Evolutionary conservation across 2,797 vertebrate genomes (phyloP).

Genomic region (Enteromius trimaculatus): DNA sequence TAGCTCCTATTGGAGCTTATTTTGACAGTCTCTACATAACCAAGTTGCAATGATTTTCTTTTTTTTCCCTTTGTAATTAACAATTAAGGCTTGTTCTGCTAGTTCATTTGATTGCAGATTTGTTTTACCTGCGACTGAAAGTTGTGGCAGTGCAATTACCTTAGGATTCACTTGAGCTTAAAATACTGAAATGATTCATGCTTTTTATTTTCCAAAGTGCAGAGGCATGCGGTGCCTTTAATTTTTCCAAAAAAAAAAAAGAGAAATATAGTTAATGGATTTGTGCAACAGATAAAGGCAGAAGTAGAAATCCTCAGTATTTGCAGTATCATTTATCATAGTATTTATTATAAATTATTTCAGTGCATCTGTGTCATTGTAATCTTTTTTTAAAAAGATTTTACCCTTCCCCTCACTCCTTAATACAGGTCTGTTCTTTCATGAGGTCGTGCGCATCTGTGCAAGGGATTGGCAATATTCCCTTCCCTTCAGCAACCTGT

Average conservation of each 20-base stretch:
- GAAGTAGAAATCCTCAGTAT: neutral
- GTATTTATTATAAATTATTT: neutral
- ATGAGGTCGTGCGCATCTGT: neutral
- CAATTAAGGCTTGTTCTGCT: constrained; percentile 39
- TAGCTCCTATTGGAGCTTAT: too few relatives aligned
- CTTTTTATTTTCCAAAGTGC: neutral
- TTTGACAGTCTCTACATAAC: constrained; percentile 25
- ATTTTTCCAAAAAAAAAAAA: too few relatives aligned
- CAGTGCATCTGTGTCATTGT: neutral
- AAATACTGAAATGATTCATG: neutral
- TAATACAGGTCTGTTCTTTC: neutral
- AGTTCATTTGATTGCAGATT: constrained; percentile 37
- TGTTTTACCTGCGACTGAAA: constrained; percentile 46
- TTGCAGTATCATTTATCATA: neutral
- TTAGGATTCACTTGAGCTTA: neutral
- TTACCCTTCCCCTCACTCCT: neutral
- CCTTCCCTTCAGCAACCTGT: neutral
- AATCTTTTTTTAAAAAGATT: neutral
- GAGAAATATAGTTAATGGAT: neutral
- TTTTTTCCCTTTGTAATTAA: constrained; percentile 41
- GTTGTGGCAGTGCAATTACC: constrained; percentile 40
- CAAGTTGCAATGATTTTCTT: neutral
- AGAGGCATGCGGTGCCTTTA: neutral
- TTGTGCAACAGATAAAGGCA: neutral
- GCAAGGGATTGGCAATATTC: neutral